Percentiles rank a stretch among this genome's conserved stretches.
phyloP scores from a whole-genome alignment of 2,888 invertebrate species.

The Trissoscelio sp. region DNA sequence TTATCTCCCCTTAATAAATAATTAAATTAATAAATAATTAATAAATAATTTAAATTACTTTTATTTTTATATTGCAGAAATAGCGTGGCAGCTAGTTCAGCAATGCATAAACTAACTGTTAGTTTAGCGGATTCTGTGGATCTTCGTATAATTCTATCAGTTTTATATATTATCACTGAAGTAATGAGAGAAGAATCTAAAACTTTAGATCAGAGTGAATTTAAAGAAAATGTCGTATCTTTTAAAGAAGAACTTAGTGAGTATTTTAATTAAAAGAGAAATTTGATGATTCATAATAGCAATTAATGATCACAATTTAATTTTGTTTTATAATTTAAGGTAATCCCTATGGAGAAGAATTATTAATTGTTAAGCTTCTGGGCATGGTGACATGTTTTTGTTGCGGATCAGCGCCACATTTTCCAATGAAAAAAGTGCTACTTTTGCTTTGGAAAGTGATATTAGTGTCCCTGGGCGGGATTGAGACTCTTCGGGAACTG shows the following conservation, averaged over 20 bases:
- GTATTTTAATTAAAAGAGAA: constrained; percentile 64
- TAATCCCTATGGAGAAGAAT: constrained; percentile 88
- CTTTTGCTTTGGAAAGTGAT: constrained; percentile 97
- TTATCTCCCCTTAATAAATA: no score
- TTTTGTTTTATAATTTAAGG: constrained; percentile 24
- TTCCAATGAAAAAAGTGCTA: constrained; percentile 99
- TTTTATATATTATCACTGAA: constrained; percentile 97
- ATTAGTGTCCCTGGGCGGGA: constrained; percentile 96
- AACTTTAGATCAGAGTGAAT: constrained; percentile 83
- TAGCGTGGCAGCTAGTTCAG: constrained; percentile 88
- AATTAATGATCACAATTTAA: neutral
- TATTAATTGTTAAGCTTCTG: constrained; percentile 94
- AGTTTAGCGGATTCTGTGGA: constrained; percentile 96
- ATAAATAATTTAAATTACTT: no score
- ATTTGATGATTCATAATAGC: neutral
- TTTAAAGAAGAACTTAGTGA: constrained; percentile 87
- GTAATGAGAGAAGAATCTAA: constrained; percentile 90
- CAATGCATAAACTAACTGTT: constrained; percentile 90
- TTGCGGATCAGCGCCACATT: constrained; percentile 97
- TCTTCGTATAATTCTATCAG: constrained; percentile 95
- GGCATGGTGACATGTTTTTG: constrained; percentile 99
- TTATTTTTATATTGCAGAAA: constrained; percentile 83
- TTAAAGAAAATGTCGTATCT: constrained; percentile 85
- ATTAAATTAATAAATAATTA: no score
- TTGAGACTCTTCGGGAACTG: constrained; percentile 90